A percentile compares a stretch with the other conserved stretches of the same genome.
phyloP scores from a whole-genome alignment of 2,113 vertebrate genomes.

The Sapayoa aenigma region DNA sequence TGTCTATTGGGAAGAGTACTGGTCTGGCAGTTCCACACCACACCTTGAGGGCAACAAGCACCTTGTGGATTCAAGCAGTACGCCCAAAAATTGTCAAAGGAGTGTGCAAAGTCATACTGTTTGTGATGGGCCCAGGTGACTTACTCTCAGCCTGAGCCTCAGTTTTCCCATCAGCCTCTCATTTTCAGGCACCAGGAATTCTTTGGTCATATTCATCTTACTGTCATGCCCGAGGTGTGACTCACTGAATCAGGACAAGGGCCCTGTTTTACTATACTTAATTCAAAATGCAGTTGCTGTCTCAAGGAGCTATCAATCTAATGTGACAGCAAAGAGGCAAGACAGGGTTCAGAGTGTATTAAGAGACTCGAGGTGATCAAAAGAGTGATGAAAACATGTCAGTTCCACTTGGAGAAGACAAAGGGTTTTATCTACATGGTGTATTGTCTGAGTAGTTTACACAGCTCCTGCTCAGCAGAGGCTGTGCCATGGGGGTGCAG shows the following conservation, averaged over 20 bases:
- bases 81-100: background rate
- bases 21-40: background rate
- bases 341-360: constrained; percentile 5
- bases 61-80: background rate
- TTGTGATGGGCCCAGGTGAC: background rate
- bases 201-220: constrained; percentile 19
- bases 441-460: background rate
- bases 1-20: background rate
- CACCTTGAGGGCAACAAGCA: background rate
- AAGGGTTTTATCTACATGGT: background rate
- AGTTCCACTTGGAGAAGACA: constrained; percentile 24
- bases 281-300: constrained; percentile 23
- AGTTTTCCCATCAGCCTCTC: background rate
- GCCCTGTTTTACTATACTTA: background rate
- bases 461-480: fast-evolving
- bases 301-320: constrained; percentile 50
- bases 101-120: background rate
- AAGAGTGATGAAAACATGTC: constrained; percentile 47
- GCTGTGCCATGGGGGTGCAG: background rate
- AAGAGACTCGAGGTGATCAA: constrained; percentile 17
- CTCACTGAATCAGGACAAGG: background rate
- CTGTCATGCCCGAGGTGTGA: background rate
- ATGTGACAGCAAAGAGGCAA: background rate
- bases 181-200: background rate
- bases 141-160: background rate